phyloP scores from a whole-genome alignment of 2,113 vertebrate genomes.

The Eidolon helvum region DNA sequence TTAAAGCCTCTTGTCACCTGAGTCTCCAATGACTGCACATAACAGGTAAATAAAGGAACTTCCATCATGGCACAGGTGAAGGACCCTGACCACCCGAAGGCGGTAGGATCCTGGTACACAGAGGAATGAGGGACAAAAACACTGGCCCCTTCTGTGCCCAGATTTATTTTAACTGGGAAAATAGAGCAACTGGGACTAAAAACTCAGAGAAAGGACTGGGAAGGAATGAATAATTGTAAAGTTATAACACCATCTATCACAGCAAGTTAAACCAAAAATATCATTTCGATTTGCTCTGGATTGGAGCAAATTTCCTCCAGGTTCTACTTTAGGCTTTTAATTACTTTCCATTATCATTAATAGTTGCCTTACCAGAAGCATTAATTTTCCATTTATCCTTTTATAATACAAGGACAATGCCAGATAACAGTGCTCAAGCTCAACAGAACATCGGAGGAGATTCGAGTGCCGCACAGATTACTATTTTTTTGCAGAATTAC shows the following conservation, averaged over 20 bases:
- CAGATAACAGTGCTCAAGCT: conserved; percentile 34
- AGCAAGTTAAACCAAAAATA: conserved; percentile 31
- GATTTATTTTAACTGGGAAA: not conserved
- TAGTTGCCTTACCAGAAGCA: conserved; percentile 59
- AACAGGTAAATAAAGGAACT: not conserved
- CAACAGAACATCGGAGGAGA: conserved; percentile 46
- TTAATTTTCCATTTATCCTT: conserved; percentile 62
- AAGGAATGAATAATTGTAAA: conserved; percentile 20
- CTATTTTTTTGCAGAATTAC: conserved; percentile 63
- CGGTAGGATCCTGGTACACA: not conserved
- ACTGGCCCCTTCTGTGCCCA: not conserved
- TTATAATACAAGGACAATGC: conserved; percentile 42
- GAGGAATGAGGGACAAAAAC: not conserved
- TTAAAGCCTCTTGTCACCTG: not conserved
- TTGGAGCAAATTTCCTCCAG: conserved; percentile 40
- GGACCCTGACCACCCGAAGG: not conserved
- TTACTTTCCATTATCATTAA: conserved; percentile 65
- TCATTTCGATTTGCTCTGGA: conserved; percentile 60
- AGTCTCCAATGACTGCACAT: not conserved
- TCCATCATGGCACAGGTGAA: not conserved
- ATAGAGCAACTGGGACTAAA: not conserved
- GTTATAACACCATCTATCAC: conserved; percentile 2
- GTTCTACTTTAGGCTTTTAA: conserved; percentile 65
- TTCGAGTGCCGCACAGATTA: conserved; percentile 50
- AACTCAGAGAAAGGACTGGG: not conserved